Evolutionary conservation across 2,113 vertebrate species (phyloP), one percentile per base, ranked within the genome.

Genomic region (Acanthochromis polyacanthus): DNA sequence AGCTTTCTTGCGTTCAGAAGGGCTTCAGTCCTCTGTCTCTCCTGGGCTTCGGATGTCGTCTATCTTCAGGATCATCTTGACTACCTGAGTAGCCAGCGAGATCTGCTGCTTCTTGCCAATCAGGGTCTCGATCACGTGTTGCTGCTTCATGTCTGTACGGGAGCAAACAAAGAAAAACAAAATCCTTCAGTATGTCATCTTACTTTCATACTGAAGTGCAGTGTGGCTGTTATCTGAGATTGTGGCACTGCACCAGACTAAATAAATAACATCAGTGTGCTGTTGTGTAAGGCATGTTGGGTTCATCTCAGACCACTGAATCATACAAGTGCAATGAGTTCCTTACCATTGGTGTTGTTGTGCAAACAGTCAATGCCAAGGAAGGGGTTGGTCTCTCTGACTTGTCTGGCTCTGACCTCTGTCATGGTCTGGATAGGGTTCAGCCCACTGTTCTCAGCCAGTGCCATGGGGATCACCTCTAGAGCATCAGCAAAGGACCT

Each of bases 31-130:
- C 85, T 99, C 97, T 16, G 91, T 94, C 83, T 99, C 97, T 58
- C 98, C 98, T 0, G 96, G 97, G 88, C 93, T 96, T 79, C 98
- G 95, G 91, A 99, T 96, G 82, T 99, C 98, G 50, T 99, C 98
- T 0, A 99, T 99, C 94, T 99, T 99, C 72, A 99, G 89, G 88
- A 99, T 98, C 98, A 99, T 99, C 91, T 97, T 96, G 65, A 99
- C 98, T 22, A 99, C 97, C 53, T 99, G 98, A 20, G 97, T 97
- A 0, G 98, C 98, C 80, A 99, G 95, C 50, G 94, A 94, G 57
- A 99, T 98, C 93, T 99, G 98, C 69, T 99, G 98, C 81, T 99
- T 99, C 90, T 99, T 99, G 36, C 97, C 98, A 78, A 99, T 97
- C 81, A 99, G 91, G 10, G 97, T 99, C 95, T 99, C 98, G 75